These are phyloP conservation scores for Atta colombica DNA, from an alignment of 1,140 invertebrate species.

Conservation along the genomic window DNA sequence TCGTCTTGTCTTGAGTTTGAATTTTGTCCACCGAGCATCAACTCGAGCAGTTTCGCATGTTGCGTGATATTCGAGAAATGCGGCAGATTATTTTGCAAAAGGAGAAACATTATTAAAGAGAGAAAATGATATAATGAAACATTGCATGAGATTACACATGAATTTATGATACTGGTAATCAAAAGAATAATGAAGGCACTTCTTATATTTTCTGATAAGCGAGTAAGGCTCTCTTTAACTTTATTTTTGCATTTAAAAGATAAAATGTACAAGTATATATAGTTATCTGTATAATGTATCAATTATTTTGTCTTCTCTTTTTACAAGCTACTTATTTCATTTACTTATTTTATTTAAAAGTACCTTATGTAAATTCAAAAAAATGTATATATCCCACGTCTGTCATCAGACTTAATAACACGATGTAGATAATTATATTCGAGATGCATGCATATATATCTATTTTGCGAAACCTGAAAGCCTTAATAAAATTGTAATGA, in stretches of 20 bases:
- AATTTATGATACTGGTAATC: not conserved
- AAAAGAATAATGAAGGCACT: not conserved
- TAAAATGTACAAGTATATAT: not conserved
- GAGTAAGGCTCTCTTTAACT: not conserved
- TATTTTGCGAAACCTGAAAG: slow-evolving; percentile 15
- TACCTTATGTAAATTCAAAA: not conserved
- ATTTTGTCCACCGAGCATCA: slow-evolving; percentile 3
- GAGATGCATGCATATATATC: not conserved
- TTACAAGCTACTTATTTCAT: not conserved
- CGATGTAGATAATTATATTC: slow-evolving; percentile 28
- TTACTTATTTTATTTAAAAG: slow-evolving; percentile 30
- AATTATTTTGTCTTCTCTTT: not conserved
- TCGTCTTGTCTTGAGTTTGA: slow-evolving; percentile 31
- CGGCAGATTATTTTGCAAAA: not conserved
- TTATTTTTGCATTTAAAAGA: not conserved
- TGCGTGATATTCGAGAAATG: slow-evolving; percentile 8
- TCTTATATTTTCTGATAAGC: not conserved
- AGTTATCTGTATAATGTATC: not conserved
- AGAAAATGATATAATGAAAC: not conserved
- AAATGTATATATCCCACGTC: not conserved
- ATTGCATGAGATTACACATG: not conserved
- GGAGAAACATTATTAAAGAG: not conserved
- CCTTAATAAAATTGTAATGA: slow-evolving; percentile 40
- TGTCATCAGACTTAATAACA: slow-evolving; percentile 27
- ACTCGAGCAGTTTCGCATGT: not conserved